These are phyloP conservation scores for Simalia tracyae DNA, from an alignment of 2,797 vertebrate genomes.

Conservation along the genomic window DNA sequence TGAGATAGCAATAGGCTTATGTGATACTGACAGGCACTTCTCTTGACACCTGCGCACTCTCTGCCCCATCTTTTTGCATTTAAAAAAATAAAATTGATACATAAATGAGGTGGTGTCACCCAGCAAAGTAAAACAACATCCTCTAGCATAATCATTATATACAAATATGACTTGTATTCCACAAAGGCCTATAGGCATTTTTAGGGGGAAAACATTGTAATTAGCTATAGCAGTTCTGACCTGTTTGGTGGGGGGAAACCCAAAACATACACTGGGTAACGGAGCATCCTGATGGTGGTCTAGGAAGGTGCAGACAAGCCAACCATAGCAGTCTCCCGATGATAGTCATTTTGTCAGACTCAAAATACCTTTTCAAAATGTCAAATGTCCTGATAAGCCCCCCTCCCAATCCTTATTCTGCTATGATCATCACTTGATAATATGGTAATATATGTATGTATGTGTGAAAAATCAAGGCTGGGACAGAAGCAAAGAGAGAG, in stretches of 20 bases:
- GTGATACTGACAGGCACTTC: too few species aligned
- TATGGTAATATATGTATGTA: neutral
- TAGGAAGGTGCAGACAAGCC: neutral
- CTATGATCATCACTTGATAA: neutral
- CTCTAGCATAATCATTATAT: neutral
- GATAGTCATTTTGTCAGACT: neutral
- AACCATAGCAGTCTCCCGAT: neutral
- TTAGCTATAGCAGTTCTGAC: neutral
- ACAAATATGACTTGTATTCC: neutral
- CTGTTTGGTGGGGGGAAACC: neutral
- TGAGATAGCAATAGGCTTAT: too few species aligned
- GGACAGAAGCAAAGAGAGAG: neutral
- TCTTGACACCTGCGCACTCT: too few species aligned
- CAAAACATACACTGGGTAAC: neutral
- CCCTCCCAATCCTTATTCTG: neutral
- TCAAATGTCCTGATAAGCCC: neutral
- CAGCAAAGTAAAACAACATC: too few species aligned
- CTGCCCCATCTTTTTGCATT: neutral
- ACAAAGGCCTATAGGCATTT: neutral
- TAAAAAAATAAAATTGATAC: neutral
- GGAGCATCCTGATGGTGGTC: neutral
- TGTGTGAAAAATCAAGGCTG: neutral
- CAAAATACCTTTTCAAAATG: neutral
- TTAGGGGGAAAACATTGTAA: neutral
- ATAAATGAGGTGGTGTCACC: too few species aligned